Conservation (phyloP, 2,797 vertebrate genomes). For the Aratinga solstitialis region DNA sequence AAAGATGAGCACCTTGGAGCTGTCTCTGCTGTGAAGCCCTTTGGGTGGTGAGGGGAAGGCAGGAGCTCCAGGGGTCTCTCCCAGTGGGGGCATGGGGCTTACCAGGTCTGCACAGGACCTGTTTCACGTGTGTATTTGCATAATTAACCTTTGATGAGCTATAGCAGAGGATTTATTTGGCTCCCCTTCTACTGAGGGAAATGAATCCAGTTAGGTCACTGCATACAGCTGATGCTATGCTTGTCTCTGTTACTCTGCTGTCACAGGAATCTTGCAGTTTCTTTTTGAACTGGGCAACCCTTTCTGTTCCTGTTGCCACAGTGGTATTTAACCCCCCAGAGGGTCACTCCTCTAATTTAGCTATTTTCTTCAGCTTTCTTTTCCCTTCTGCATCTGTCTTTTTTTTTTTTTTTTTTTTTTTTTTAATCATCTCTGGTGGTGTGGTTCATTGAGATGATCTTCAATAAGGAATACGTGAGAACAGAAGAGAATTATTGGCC, state of each 20-base stretch:
- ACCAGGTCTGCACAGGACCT: not conserved
- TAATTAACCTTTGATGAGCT: not conserved
- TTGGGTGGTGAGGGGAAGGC: not conserved
- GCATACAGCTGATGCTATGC: rapidly evolving
- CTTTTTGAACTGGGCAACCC: not conserved
- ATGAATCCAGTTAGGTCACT: not conserved
- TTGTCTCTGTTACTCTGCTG: not conserved
- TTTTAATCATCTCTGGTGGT: not conserved
- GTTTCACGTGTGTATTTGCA: not conserved
- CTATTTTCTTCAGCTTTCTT: not conserved
- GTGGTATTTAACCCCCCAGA: not conserved
- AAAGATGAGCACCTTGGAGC: not conserved
- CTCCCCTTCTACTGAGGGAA: not conserved
- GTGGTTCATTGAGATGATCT: not conserved
- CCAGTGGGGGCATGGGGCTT: rapidly evolving
- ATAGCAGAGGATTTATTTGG: not conserved
- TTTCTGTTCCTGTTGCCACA: not conserved
- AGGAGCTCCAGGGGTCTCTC: not conserved
- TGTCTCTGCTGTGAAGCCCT: not conserved
- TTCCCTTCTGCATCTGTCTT: not conserved
- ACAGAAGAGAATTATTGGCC: not conserved
- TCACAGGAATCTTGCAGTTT: not conserved
- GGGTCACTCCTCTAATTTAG: not conserved
- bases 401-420: not conserved
- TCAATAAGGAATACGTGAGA: not conserved